phyloP scores from a whole-genome alignment of 2,797 vertebrate species.

The Mormyrus hasselquistii region DNA sequence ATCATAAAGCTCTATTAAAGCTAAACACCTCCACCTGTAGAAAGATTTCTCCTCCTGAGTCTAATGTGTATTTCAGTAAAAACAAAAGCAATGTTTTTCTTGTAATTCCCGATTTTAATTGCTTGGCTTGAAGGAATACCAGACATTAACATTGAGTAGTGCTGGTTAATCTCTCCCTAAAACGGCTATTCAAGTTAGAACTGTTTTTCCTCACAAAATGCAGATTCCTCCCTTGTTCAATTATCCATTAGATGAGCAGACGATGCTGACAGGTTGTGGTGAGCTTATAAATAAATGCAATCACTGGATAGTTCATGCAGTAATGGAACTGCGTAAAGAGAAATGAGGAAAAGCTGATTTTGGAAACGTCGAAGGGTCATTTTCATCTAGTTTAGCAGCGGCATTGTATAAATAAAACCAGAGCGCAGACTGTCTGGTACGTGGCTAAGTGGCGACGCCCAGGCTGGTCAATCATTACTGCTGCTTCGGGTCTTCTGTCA shows the following conservation, averaged over 20 bases:
- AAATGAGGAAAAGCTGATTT: neutral
- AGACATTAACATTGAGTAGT: neutral
- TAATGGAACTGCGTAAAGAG: constrained; percentile 22
- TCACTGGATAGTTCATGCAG: constrained; percentile 32
- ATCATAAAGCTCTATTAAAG: neutral
- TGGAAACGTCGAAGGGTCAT: neutral
- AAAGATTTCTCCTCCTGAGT: neutral
- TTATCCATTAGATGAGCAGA: neutral
- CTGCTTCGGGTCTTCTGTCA: constrained; percentile 21
- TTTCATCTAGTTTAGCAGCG: neutral
- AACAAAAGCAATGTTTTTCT: neutral
- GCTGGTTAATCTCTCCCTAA: neutral
- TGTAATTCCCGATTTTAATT: neutral
- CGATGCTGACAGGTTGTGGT: constrained; percentile 14
- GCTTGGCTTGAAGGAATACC: neutral
- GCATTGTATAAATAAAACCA: neutral
- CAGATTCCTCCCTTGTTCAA: neutral
- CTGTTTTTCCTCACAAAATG: neutral
- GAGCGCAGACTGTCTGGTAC: neutral
- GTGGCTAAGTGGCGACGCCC: neutral
- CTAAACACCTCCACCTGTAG: neutral
- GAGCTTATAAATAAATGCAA: constrained; percentile 44
- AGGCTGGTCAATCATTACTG: constrained; percentile 9
- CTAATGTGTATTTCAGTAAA: constrained; percentile 2
- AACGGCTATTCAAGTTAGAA: neutral